Base-by-base conservation (phyloP, 1,140 invertebrate genomes). In the Pissodes strobi region DNA sequence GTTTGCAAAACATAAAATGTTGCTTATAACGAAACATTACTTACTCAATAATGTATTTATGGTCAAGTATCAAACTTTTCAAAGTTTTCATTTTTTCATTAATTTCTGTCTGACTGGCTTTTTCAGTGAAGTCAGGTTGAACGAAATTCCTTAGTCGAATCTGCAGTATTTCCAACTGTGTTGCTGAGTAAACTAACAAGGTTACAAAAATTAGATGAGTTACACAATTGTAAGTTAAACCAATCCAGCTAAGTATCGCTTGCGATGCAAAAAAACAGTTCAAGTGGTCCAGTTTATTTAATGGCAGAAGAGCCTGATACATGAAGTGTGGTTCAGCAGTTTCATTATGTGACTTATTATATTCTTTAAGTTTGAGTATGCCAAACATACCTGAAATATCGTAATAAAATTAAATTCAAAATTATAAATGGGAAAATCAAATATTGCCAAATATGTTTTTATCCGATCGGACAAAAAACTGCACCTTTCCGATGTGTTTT, bases 141-240 rank as follows among this genome's bases (percentile, higher is more conserved):
- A 57, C 17, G 12, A 23, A 45, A 27, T 57, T 18, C 45, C 38
- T 43, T 1, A 57, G n/a, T 15, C n/a, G 19, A 0, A 57, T 57
- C 39, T 57, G 55, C 6, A 57, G n/a, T 2, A 43, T 23, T 18
- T 45, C 38, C 19, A 57, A 45, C 17, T 57, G 55, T 25, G 55
- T 18, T n/a, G 38, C 21, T 17, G 41, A 18, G n/a, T 57, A 57
- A 23, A 57, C 19, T 9, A 56, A 1, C 21, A 56, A 56, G 2
- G 18, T 25, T 5, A 23, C 21, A 21, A 39, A 56, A 12, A 41
- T 21, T 13, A 2, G 17, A 23, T 56, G 34, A 22, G 52, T 56
- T 21, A 41, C n/a, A 4, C 8, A 39, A 21, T 56, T 56, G 18
- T 9, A 56, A 23, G 22, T 41, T 10, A 18, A 9, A 13, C 52